Percentiles rank a stretch among this genome's conserved stretches.
phyloP scores from a whole-genome alignment of 1,140 invertebrate species.

The Drosophila ironensis region DNA sequence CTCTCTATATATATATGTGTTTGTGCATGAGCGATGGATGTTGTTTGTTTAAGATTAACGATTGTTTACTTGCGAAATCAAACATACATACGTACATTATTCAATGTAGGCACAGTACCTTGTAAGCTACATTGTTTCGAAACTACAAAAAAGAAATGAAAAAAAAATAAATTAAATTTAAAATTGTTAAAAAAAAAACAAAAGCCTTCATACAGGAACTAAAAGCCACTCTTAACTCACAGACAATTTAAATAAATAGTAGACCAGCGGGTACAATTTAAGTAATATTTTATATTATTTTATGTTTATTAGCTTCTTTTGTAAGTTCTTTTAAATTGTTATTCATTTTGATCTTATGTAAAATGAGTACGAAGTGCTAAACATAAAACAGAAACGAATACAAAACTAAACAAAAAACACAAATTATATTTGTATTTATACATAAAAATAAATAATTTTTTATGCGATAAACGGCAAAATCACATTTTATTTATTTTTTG shows the following conservation, averaged over 20 bases:
- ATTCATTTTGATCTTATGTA: constrained; percentile 63
- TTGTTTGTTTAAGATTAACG: constrained; percentile 18
- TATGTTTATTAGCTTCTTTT: constrained; percentile 58
- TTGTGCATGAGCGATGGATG: too few relatives aligned
- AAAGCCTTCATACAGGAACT: constrained; percentile 19
- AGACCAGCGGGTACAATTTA: constrained; percentile 15
- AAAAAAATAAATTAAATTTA: constrained; percentile 6
- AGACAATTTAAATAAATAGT: not conserved
- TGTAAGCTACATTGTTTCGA: constrained; percentile 11
- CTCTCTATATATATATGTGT: constrained; percentile 6
- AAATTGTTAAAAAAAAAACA: not conserved
- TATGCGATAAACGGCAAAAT: constrained; percentile 38
- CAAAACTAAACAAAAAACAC: constrained; percentile 37
- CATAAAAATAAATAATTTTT: constrained; percentile 66
- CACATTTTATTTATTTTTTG: constrained; percentile 19
- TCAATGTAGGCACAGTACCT: constrained; percentile 49
- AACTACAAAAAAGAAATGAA: constrained; percentile 8
- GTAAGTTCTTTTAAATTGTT: constrained; percentile 74
- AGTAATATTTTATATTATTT: constrained; percentile 25
- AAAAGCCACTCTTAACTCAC: constrained; percentile 7
- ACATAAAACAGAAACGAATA: constrained; percentile 13
- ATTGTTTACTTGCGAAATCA: constrained; percentile 28
- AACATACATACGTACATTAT: constrained; percentile 44
- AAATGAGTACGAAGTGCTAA: constrained; percentile 11
- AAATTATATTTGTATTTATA: constrained; percentile 76